These are phyloP conservation scores for Drosophila insularis DNA, from an alignment of 1,140 invertebrate species.

Conservation along the genomic window DNA sequence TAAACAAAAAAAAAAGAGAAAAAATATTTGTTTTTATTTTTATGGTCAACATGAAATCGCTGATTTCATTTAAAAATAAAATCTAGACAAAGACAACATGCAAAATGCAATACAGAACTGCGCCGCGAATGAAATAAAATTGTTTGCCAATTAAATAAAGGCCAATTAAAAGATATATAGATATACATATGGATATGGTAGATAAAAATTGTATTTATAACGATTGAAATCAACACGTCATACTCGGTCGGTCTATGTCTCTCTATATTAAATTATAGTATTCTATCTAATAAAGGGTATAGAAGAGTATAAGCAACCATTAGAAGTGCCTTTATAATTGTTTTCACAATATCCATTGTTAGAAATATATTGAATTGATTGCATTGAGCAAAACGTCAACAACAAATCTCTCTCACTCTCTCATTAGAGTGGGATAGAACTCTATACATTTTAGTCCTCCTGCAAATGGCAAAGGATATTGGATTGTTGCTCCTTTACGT, in stretches of 20 bases:
- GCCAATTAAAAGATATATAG: background rate
- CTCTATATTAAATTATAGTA: background rate
- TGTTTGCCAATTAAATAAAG: slow-evolving; percentile 1
- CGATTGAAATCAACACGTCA: background rate
- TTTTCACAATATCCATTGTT: background rate
- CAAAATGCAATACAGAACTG: background rate
- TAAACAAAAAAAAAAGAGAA: background rate
- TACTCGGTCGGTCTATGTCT: background rate
- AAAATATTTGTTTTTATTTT: too few species aligned
- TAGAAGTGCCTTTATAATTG: background rate
- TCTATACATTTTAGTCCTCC: background rate
- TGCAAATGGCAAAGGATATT: background rate
- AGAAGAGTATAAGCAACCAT: background rate
- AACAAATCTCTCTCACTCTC: background rate
- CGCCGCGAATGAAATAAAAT: background rate
- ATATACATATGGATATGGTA: background rate
- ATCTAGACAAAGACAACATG: background rate
- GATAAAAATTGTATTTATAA: background rate
- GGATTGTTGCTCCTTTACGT: background rate
- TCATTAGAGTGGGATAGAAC: too few species aligned
- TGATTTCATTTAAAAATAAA: background rate
- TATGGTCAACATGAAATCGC: background rate
- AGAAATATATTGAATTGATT: background rate
- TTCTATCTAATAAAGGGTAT: background rate
- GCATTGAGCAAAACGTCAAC: too few species aligned